These are phyloP conservation scores for Novumbra hubbsi DNA, from an alignment of 2,797 vertebrate genomes.

Conservation along the genomic window DNA sequence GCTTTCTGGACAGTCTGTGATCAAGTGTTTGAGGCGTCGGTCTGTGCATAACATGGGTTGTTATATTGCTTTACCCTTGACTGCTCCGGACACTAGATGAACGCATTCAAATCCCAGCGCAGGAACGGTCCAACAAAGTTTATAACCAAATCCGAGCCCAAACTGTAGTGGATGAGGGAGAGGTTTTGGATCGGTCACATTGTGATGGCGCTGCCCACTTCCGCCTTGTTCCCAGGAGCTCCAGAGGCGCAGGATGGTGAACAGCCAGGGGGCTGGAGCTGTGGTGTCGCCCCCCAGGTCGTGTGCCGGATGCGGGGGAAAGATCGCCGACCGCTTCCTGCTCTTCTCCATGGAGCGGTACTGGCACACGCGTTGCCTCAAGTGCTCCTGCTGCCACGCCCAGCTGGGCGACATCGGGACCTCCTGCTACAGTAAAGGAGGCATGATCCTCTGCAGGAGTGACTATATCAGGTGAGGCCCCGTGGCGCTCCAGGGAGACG, in stretches of 20 bases:
- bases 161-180: not conserved
- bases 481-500: not conserved
- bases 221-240: conserved; percentile 32
- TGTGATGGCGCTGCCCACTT: not conserved
- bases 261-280: conserved; percentile 69
- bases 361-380: conserved; percentile 83
- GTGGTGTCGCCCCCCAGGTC: conserved; percentile 62
- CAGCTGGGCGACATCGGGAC: conserved; percentile 80
- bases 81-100: too few relatives aligned
- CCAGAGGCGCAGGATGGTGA: conserved; percentile 67
- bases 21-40: too few relatives aligned
- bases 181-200: not conserved
- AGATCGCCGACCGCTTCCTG: conserved; percentile 79
- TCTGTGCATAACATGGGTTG: too few relatives aligned
- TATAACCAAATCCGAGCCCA: too few relatives aligned
- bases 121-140: too few relatives aligned
- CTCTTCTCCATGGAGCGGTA: conserved; percentile 83
- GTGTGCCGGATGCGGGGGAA: conserved; percentile 76
- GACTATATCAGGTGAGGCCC: conserved; percentile 78
- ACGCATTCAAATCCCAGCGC: too few relatives aligned
- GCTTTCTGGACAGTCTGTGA: not conserved
- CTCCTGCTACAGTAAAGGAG: conserved; percentile 80
- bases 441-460: conserved; percentile 79
- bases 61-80: too few relatives aligned
- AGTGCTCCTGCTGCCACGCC: conserved; percentile 80